phyloP scores from a whole-genome alignment of 2,113 vertebrate genomes.

The Dromaius novaehollandiae region DNA sequence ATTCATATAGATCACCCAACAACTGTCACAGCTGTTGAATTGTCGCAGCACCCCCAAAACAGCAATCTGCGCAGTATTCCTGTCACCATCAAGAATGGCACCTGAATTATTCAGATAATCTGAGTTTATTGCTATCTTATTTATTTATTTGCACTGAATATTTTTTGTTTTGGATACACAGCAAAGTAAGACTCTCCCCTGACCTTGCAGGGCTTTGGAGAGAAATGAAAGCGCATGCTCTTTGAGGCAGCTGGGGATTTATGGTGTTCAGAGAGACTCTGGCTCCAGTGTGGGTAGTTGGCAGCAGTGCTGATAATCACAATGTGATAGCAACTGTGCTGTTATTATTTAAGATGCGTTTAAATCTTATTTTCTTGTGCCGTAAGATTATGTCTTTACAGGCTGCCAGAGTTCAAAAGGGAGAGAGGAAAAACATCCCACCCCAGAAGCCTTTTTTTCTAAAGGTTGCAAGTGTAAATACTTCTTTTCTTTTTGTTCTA shows the following conservation, averaged over 20 bases:
- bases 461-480: conserved; percentile 21
- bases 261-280: conserved; percentile 49
- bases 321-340: conserved; percentile 18
- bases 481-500: conserved; percentile 16
- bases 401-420: conserved; percentile 17
- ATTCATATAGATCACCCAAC: neutral
- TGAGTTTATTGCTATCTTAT: neutral
- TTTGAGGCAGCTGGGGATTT: conserved; percentile 54
- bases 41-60: neutral
- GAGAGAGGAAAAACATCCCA: neutral
- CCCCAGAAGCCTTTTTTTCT: neutral
- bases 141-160: neutral
- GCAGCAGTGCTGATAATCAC: conserved; percentile 52
- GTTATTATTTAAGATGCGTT: conserved; percentile 55
- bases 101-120: conserved; percentile 5
- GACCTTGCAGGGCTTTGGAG: conserved; percentile 42
- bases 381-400: conserved; percentile 34
- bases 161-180: conserved; percentile 6
- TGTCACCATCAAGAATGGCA: neutral
- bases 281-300: conserved; percentile 28
- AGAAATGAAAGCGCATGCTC: conserved; percentile 22
- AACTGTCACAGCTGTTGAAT: neutral
- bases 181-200: conserved; percentile 4
- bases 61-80: neutral
- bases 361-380: conserved; percentile 45